Conservation (phyloP, 1,140 invertebrate species). For the Bactericera cockerelli region DNA sequence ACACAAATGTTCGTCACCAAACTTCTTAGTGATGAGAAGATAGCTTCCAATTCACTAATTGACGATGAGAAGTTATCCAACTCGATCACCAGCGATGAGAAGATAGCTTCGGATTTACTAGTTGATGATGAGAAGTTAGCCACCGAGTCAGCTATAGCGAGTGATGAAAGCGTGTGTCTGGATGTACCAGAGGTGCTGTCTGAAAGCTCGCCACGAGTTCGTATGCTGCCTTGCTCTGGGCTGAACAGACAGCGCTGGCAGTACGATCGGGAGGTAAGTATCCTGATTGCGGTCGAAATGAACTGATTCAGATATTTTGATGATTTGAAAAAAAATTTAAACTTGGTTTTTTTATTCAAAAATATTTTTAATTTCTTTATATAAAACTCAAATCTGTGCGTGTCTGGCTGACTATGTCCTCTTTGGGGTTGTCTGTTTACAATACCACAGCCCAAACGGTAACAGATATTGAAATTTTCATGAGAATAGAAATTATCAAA, state of each 20-base stretch:
- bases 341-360: constrained; percentile 6
- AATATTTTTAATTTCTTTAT: constrained; percentile 9
- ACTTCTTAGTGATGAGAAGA: constrained; percentile 22
- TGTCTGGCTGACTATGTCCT: too few species aligned
- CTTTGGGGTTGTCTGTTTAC: too few species aligned
- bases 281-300: constrained; percentile 10
- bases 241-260: constrained; percentile 44
- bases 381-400: neutral
- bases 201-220: constrained; percentile 33
- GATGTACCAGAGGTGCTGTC: constrained; percentile 37
- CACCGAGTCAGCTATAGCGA: too few species aligned
- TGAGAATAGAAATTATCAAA: too few species aligned
- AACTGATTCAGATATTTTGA: constrained; percentile 9
- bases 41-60: constrained; percentile 36
- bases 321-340: constrained; percentile 9
- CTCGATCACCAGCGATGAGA: neutral
- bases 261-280: constrained; percentile 35
- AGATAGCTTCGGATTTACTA: constrained; percentile 23
- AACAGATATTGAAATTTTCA: too few species aligned
- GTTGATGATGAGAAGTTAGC: too few species aligned
- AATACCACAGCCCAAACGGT: too few species aligned
- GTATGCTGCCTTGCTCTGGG: constrained; percentile 48
- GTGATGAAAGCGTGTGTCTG: constrained; percentile 54
- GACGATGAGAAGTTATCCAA: constrained; percentile 6
- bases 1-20: constrained; percentile 57